Evolutionary conservation across 1,140 invertebrate genomes (phyloP), one percentile per base, ranked within the genome.

Genomic region (Palaemon carinicauda): DNA sequence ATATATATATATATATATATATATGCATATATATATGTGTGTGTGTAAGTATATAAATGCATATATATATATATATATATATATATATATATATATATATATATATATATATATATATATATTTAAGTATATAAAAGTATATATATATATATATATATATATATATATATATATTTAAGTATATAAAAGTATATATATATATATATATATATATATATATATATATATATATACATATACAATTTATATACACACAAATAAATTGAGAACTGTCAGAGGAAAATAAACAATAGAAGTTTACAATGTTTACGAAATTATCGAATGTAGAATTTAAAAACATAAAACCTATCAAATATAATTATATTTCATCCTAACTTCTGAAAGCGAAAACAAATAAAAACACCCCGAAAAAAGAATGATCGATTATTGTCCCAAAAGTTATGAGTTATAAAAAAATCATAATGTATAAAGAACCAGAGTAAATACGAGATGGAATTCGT

Each of bases 11-110:
- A 56, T 56, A 56, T 56, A 56, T 56, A 56, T 56, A 56, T 56
- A 56, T 56, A 56, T 56, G 14, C 2, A 56, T 56, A 56, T 56
- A 56, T 4, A 56, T 56, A 56, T 10, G 21, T 65, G 29, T 21
- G 21, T 65, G 29, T 65, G 12, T 65, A 65, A 2, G 12, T n/a
- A 14, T 65, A 65, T 65, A 65, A 27, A 65, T 21, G 21, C 21
- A 65, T 65, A 65, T 65, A 65, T 65, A 65, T 65, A 65, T 65
- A 65, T 65, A 65, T 65, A 65, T 65, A 65, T 65, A 65, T 21
- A 65, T 65, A 65, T 65, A 65, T 65, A 65, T 65, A 65, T 65
- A 65, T 21, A 65, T 24, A 14, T 65, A n/a, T 65, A n/a, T 65
- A n/a, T 65, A 27, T 65, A n/a, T 65, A n/a, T 65, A n/a, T 65